A percentile compares a stretch with the other conserved stretches of the same genome.
Evolutionary conservation across 2,888 invertebrate genomes (phyloP).

Genomic region (Agrotis clavis): DNA sequence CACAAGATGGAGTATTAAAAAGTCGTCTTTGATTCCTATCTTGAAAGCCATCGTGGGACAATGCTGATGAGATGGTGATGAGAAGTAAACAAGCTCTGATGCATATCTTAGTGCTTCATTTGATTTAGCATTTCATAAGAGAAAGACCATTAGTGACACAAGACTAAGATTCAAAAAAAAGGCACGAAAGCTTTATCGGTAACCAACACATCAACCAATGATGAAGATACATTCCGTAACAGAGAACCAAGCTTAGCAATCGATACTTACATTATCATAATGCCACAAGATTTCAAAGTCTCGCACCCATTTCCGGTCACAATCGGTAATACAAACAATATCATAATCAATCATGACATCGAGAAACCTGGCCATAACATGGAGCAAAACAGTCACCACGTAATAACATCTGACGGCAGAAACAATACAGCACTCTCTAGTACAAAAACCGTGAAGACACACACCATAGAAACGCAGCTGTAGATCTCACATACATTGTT

Average conservation of each 20-base stretch:
- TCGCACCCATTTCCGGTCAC: neutral
- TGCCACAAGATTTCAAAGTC: neutral
- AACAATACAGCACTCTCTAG: slow-evolving; percentile 73
- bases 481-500: slow-evolving; percentile 78
- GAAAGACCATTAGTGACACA: neutral
- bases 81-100: neutral
- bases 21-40: slow-evolving; percentile 19
- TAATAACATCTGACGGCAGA: slow-evolving; percentile 50
- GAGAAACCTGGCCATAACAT: slow-evolving; percentile 52
- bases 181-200: neutral
- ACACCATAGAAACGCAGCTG: slow-evolving; percentile 67
- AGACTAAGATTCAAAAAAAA: neutral
- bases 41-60: neutral
- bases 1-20: slow-evolving; percentile 20
- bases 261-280: neutral
- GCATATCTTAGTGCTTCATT: neutral
- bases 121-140: neutral
- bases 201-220: neutral
- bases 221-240: neutral
- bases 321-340: slow-evolving; percentile 29
- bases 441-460: slow-evolving; percentile 71
- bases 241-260: neutral
- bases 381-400: slow-evolving; percentile 42
- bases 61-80: neutral
- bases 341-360: slow-evolving; percentile 48